Percentiles rank a stretch among this genome's conserved stretches.
These are phyloP conservation scores for Trichechus manatus DNA, from an alignment of 2,113 vertebrate genomes.

Conservation along the genomic window DNA sequence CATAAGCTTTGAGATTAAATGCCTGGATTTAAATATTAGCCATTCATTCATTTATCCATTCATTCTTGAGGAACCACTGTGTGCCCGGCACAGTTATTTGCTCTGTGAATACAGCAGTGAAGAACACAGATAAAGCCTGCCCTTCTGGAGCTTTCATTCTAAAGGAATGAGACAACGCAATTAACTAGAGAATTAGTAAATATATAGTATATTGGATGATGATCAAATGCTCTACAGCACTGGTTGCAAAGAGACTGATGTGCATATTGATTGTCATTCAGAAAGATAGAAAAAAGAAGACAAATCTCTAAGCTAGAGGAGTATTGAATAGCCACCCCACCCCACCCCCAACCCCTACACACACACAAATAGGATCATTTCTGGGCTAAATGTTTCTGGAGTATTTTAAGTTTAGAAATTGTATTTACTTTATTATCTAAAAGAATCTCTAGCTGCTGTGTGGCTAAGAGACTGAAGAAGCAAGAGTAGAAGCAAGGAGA, in stretches of 20 bases:
- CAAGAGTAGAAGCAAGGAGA: background rate
- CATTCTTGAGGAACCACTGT: background rate
- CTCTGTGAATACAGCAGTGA: background rate
- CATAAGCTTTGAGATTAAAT: background rate
- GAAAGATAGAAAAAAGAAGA: background rate
- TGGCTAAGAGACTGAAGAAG: background rate
- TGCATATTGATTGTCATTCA: background rate
- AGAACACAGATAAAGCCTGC: background rate
- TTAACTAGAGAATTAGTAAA: background rate
- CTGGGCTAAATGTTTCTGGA: background rate
- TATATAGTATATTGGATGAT: background rate
- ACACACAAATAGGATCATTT: background rate
- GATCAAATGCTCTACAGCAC: background rate
- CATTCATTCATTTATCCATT: background rate
- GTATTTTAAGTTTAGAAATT: background rate
- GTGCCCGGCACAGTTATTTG: background rate
- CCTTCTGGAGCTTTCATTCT: background rate
- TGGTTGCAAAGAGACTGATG: background rate
- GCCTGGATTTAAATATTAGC: constrained; percentile 7
- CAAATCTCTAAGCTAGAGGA: background rate
- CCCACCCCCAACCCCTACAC: no score
- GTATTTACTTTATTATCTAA: background rate
- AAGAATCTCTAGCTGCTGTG: background rate
- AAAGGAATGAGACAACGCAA: background rate
- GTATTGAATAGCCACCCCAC: background rate